These are phyloP conservation scores for Polydrusus cervinus DNA, from an alignment of 2,888 invertebrate species.

Conservation along the genomic window DNA sequence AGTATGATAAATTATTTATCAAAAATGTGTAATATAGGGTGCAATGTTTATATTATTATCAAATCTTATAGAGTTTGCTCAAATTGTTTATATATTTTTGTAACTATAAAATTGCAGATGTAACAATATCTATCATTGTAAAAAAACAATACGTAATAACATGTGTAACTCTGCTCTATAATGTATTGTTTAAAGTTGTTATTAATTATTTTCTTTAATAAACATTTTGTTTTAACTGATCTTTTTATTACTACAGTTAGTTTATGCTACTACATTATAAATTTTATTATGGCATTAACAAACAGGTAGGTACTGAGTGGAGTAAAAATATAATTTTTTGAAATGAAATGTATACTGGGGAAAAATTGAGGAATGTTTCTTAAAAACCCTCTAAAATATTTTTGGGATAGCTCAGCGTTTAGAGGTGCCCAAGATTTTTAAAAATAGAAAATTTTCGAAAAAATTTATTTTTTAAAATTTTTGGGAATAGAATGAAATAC, in stretches of 20 bases:
- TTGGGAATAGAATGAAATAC: no score
- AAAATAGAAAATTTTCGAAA: no score
- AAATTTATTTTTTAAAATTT: no score
- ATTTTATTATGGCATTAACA: no score
- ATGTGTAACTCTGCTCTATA: conserved; percentile 15
- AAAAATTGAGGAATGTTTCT: no score
- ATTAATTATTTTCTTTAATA: conserved; percentile 29
- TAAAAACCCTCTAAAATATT: no score
- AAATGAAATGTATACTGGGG: no score
- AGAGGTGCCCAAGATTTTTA: no score
- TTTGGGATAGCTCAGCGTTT: no score
- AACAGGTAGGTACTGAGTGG: no score
- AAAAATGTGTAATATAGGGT: conserved; percentile 34
- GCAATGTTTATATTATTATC: conserved; percentile 34
- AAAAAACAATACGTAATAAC: conserved; percentile 10
- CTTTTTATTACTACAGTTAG: background rate
- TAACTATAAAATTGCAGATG: background rate
- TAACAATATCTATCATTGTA: conserved; percentile 26
- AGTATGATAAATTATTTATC: background rate
- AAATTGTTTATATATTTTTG: conserved; percentile 20
- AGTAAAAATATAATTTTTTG: no score
- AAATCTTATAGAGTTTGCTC: conserved; percentile 35
- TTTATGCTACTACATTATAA: no score
- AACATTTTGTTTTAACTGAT: conserved; percentile 2
- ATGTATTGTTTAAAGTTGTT: conserved; percentile 19